phyloP scores from a whole-genome alignment of 1,140 invertebrate species.

The Melitaea cinxia region DNA sequence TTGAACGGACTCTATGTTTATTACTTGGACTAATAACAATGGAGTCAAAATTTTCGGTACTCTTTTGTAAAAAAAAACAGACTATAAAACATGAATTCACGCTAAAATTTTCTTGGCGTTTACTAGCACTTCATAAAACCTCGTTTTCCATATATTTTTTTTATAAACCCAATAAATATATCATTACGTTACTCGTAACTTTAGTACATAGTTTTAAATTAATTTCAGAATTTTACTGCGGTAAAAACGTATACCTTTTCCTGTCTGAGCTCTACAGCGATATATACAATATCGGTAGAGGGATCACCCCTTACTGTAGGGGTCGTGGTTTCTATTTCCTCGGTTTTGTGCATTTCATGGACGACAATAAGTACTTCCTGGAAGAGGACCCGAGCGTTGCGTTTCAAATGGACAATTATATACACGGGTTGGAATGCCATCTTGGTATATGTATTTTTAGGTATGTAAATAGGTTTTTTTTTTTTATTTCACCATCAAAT shows the following conservation, averaged over 20 bases:
- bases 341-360: constrained; percentile 68
- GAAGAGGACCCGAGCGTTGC: constrained; percentile 64
- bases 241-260: constrained; percentile 70
- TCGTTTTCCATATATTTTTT: not conserved
- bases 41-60: too few relatives aligned
- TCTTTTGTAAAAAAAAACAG: too few relatives aligned
- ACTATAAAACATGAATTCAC: too few relatives aligned
- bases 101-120: too few relatives aligned
- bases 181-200: too few relatives aligned
- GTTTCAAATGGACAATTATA: constrained; percentile 68
- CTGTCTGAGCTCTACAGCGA: constrained; percentile 72
- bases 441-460: constrained; percentile 68
- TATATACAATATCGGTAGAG: constrained; percentile 69
- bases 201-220: too few relatives aligned
- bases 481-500: too few relatives aligned
- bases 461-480: constrained; percentile 33
- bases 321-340: constrained; percentile 66
- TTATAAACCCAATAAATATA: constrained; percentile 66
- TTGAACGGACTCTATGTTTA: too few relatives aligned
- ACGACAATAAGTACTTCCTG: constrained; percentile 65
- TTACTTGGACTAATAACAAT: too few relatives aligned
- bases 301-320: constrained; percentile 60
- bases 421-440: constrained; percentile 73
- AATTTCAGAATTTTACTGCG: constrained; percentile 70
- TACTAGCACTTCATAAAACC: not conserved